A percentile compares a stretch with the other conserved stretches of the same genome.
These are phyloP conservation scores for Ceratitis capitata DNA, from an alignment of 1,140 invertebrate species.

Conservation along the genomic window DNA sequence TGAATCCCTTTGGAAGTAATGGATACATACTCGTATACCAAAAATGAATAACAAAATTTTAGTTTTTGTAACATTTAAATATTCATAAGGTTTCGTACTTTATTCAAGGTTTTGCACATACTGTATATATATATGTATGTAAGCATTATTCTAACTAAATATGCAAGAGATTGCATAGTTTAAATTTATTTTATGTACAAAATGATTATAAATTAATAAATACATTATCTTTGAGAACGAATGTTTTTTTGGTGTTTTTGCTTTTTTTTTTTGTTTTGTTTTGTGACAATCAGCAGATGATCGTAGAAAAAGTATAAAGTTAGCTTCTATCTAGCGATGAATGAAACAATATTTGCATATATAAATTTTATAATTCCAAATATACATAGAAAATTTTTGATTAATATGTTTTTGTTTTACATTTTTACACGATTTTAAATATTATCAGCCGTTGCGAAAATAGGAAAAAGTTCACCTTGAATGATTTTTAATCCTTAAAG, in stretches of 20 bases:
- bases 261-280: neutral
- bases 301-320: too few relatives aligned
- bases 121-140: neutral
- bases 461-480: too few relatives aligned
- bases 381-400: too few relatives aligned
- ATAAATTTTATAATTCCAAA: neutral
- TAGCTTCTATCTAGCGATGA: neutral
- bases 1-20: too few relatives aligned
- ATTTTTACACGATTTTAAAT: too few relatives aligned
- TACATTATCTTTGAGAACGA: neutral
- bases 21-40: too few relatives aligned
- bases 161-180: neutral
- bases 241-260: neutral
- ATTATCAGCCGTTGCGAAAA: too few relatives aligned
- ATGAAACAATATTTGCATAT: neutral
- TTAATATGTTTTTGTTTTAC: too few relatives aligned
- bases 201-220: neutral
- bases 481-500: too few relatives aligned
- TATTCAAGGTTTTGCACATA: neutral
- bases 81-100: neutral
- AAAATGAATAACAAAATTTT: too few relatives aligned
- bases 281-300: neutral
- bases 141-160: neutral
- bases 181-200: neutral
- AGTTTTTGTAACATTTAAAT: too few relatives aligned